Evolutionary conservation across 2,113 vertebrate genomes (phyloP).

Genomic region (Hydrochoerus hydrochaeris): DNA sequence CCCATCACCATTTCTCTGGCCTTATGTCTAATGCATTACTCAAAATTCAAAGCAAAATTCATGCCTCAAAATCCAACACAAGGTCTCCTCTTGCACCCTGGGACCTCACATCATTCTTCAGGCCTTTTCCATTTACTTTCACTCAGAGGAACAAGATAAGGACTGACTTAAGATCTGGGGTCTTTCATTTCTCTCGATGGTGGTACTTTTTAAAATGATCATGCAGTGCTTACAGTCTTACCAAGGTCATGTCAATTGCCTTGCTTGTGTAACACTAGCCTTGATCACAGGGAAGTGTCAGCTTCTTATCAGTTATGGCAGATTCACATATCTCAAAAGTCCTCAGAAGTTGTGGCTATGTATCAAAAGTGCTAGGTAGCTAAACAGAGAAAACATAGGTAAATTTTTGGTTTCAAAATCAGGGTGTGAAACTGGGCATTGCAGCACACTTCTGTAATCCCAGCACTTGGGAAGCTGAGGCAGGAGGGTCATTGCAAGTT

Average conservation of each 20-base stretch:
- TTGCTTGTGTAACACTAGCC: background rate
- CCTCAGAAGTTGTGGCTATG: slow-evolving; percentile 10
- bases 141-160: slow-evolving; percentile 23
- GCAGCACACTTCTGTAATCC: too few relatives aligned
- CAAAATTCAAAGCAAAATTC: too few relatives aligned
- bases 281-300: background rate
- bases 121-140: background rate
- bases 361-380: slow-evolving; percentile 13
- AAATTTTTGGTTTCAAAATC: slow-evolving; percentile 54
- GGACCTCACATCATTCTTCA: background rate
- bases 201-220: slow-evolving; percentile 1
- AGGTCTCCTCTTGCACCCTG: background rate
- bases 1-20: slow-evolving; percentile 49
- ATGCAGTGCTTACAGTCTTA: background rate
- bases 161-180: background rate
- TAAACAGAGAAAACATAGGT: slow-evolving; percentile 19
- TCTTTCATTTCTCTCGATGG: slow-evolving; percentile 7
- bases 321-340: background rate
- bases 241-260: background rate
- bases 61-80: slow-evolving; percentile 12
- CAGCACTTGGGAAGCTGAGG: too few relatives aligned
- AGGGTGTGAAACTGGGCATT: background rate
- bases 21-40: background rate
- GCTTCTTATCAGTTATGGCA: background rate
- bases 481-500: too few relatives aligned